phyloP scores from a whole-genome alignment of 2,797 vertebrate genomes.

The Urocyon cinereoargenteus region DNA sequence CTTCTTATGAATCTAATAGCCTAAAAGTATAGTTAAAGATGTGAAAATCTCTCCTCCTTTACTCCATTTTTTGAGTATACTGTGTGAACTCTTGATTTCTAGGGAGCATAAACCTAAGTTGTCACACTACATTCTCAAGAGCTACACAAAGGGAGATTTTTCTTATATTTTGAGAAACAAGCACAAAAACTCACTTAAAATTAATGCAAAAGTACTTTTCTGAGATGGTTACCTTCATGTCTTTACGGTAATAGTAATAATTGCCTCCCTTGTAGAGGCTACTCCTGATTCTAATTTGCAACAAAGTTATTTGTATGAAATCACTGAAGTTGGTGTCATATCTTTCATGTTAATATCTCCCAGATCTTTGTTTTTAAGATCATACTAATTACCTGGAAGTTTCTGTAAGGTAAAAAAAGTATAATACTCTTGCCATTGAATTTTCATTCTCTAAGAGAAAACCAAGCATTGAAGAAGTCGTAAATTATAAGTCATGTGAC shows the following conservation, averaged over 20 bases:
- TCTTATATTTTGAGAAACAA: slow-evolving; percentile 54
- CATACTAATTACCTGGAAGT: not conserved
- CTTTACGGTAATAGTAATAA: slow-evolving; percentile 45
- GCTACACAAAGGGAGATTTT: slow-evolving; percentile 38
- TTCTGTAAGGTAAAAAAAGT: slow-evolving; percentile 11
- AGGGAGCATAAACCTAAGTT: not conserved
- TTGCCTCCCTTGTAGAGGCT: not conserved
- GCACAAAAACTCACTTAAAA: slow-evolving; percentile 46
- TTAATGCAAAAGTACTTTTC: slow-evolving; percentile 53
- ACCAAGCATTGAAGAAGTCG: not conserved
- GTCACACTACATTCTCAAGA: not conserved
- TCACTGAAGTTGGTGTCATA: not conserved
- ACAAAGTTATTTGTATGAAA: not conserved
- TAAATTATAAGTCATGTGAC: not conserved
- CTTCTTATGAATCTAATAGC: slow-evolving; percentile 47
- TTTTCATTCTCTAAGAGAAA: slow-evolving; percentile 43
- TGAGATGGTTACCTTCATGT: not conserved
- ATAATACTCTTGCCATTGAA: not conserved
- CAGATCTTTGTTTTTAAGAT: slow-evolving; percentile 36
- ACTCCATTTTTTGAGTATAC: not conserved
- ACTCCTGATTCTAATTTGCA: not conserved
- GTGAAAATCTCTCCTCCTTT: not conserved
- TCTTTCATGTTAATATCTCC: not conserved
- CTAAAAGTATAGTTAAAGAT: slow-evolving; percentile 47
- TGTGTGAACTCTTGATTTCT: slow-evolving; percentile 5